phyloP scores from a whole-genome alignment of 2,113 vertebrate species.

The Spheniscus mendiculus region DNA sequence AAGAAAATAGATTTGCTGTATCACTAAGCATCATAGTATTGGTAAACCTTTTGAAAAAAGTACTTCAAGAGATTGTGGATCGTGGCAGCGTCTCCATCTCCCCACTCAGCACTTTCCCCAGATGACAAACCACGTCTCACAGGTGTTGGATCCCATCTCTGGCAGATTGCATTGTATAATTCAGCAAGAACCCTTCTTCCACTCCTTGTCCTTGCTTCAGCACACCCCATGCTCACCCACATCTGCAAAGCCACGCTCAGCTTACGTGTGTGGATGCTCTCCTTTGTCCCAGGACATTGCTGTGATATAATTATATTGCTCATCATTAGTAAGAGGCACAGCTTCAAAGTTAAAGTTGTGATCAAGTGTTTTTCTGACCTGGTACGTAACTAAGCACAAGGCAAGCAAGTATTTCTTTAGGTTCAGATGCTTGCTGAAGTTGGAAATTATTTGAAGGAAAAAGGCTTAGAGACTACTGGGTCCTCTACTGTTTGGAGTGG shows the following conservation, averaged over 20 bases:
- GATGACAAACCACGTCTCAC: fast-evolving
- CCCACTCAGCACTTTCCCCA: not conserved
- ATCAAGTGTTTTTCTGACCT: not conserved
- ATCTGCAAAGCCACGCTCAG: not conserved
- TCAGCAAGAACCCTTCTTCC: not conserved
- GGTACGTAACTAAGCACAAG: not conserved
- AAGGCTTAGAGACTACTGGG: not conserved
- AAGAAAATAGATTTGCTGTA: not conserved
- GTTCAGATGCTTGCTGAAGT: not conserved
- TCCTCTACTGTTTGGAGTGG: not conserved
- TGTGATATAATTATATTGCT: not conserved
- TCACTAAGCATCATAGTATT: not conserved
- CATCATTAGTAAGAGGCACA: not conserved
- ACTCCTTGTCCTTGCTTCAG: not conserved
- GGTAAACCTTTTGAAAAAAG: not conserved
- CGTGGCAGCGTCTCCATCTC: not conserved
- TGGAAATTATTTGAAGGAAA: not conserved
- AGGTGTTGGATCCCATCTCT: not conserved
- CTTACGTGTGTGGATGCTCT: fast-evolving
- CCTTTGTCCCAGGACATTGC: not conserved
- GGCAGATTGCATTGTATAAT: not conserved
- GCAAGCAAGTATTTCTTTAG: not conserved
- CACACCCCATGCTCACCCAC: not conserved
- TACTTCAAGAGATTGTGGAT: not conserved
- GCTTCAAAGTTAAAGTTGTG: not conserved